Conservation (phyloP, 92 coral and sea anemone genomes). For the Phymanthus crucifer region DNA sequence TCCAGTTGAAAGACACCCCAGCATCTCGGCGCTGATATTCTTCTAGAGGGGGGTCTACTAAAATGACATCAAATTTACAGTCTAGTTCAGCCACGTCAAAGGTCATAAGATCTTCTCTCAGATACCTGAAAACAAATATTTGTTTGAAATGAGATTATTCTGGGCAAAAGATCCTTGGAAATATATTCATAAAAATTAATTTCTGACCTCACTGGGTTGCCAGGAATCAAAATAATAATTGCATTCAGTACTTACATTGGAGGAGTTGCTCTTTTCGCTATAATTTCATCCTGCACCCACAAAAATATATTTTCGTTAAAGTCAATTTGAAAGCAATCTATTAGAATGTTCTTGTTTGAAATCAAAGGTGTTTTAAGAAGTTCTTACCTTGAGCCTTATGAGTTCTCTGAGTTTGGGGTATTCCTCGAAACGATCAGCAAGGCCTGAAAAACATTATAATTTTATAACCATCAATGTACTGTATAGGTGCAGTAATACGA, state of each 20-base stretch:
- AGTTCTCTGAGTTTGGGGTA: conserved; percentile 95
- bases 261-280: conserved; percentile 90
- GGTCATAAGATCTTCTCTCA: conserved; percentile 73
- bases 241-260: conserved; percentile 99
- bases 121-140: conserved; percentile 63
- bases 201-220: no score
- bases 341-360: no score
- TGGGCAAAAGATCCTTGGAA: no score
- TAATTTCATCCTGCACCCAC: conserved; percentile 92
- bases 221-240: no score
- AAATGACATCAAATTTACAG: conserved; percentile 92
- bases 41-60: conserved; percentile 96
- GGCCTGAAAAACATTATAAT: conserved; percentile 73
- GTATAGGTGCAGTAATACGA: no score
- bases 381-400: conserved; percentile 78
- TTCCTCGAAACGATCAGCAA: conserved; percentile 98
- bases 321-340: no score
- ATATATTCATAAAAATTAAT: no score
- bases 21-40: conserved; percentile 98
- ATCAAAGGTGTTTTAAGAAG: not conserved
- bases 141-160: not conserved
- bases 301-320: not conserved
- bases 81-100: conserved; percentile 89
- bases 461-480: not conserved
- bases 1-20: conserved; percentile 93